phyloP scores from a whole-genome alignment of 2,797 vertebrate genomes.

The Pseudotriccus pelzelni region DNA sequence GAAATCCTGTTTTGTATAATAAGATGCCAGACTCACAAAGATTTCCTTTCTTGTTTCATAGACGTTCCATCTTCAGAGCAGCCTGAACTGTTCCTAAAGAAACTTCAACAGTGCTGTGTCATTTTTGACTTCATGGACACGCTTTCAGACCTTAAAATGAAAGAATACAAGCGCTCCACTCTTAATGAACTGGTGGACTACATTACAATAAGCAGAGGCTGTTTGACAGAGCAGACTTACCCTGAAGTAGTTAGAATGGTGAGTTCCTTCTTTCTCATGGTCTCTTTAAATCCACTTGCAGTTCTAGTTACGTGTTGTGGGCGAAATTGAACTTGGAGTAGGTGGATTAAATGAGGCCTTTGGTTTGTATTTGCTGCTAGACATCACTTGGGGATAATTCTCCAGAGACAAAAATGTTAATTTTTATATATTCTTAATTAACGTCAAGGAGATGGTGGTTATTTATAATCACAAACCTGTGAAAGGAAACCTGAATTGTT shows the following conservation, averaged over 20 bases:
- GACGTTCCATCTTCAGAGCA: constrained; percentile 98
- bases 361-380: constrained; percentile 56
- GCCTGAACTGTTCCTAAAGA: constrained; percentile 99
- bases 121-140: constrained; percentile 99
- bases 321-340: constrained; percentile 4
- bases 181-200: constrained; percentile 99
- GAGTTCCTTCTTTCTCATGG: constrained; percentile 77
- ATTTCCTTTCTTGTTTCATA: constrained; percentile 82
- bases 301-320: constrained; percentile 44
- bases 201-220: constrained; percentile 98
- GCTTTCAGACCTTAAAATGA: constrained; percentile 99
- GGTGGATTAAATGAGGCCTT: constrained; percentile 48
- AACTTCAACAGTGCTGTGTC: constrained; percentile 99
- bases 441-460: constrained; percentile 4
- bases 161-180: constrained; percentile 99
- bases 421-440: constrained; percentile 28
- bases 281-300: constrained; percentile 69
- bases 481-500: constrained; percentile 7
- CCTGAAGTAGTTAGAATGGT: constrained; percentile 99
- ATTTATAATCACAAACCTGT: background rate
- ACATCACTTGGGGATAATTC: constrained; percentile 42
- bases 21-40: constrained; percentile 76
- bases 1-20: constrained; percentile 74
- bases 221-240: constrained; percentile 99
- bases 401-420: constrained; percentile 32